These are phyloP conservation scores for Hirtodrosophila alboralis DNA, from an alignment of 2,888 invertebrate species.

Conservation along the genomic window DNA sequence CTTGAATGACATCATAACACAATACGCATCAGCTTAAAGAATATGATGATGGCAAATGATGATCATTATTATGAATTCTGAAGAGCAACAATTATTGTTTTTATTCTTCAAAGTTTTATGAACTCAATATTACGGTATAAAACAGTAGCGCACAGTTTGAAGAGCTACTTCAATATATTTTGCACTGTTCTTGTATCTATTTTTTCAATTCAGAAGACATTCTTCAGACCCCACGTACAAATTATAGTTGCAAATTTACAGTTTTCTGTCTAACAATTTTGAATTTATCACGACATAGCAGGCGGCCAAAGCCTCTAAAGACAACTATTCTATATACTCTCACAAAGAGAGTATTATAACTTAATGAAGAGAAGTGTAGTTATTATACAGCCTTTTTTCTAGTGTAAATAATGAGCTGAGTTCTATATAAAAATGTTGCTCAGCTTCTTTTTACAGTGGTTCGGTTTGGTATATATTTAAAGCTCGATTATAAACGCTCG, in stretches of 20 bases:
- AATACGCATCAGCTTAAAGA: constrained; percentile 1
- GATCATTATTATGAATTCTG: too few relatives aligned
- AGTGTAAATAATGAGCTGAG: too few relatives aligned
- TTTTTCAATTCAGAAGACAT: constrained; percentile 5
- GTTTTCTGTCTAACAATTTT: constrained; percentile 1
- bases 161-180: constrained; percentile 39
- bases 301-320: constrained; percentile 17
- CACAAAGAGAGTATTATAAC: too few relatives aligned
- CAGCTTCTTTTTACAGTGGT: too few relatives aligned
- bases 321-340: not conserved
- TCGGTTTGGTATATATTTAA: too few relatives aligned
- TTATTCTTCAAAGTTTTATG: constrained; percentile 36
- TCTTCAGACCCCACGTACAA: constrained; percentile 13
- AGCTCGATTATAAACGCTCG: too few relatives aligned
- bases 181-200: constrained; percentile 26
- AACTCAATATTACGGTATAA: constrained; percentile 24
- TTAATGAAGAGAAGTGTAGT: too few relatives aligned
- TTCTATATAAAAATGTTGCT: too few relatives aligned
- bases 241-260: not conserved
- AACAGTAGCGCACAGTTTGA: constrained; percentile 33
- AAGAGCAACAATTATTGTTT: constrained; percentile 35
- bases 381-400: too few relatives aligned
- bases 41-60: constrained; percentile 5
- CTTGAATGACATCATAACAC: constrained; percentile 18
- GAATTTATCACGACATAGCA: constrained; percentile 1